Conservation (phyloP, 2,888 invertebrate genomes). For the Dryocosmus kuriphilus region DNA sequence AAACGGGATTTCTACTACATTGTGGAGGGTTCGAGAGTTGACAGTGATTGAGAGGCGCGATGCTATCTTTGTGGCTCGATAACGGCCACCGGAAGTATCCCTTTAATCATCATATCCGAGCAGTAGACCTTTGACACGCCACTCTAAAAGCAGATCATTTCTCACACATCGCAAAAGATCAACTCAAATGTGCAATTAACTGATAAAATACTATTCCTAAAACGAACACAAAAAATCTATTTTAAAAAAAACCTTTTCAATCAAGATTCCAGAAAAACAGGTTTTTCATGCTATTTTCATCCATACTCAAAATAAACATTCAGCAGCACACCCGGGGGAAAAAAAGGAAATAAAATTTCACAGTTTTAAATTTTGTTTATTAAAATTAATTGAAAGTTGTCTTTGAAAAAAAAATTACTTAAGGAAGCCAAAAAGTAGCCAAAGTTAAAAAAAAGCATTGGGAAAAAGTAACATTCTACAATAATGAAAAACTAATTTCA, state of each 20-base stretch:
- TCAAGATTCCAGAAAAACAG: too few species aligned
- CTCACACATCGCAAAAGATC: constrained; percentile 12
- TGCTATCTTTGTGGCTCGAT: constrained; percentile 69
- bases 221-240: not conserved
- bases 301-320: too few species aligned
- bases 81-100: constrained; percentile 74
- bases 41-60: constrained; percentile 73
- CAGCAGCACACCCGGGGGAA: too few species aligned
- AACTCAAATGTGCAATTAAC: not conserved
- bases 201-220: not conserved
- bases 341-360: too few species aligned
- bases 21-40: constrained; percentile 59
- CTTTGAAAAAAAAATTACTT: not conserved
- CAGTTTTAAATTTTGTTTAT: too few species aligned
- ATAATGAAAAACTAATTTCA: too few species aligned
- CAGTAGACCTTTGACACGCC: constrained; percentile 56
- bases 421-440: too few species aligned
- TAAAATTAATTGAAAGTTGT: too few species aligned
- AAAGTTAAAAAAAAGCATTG: too few species aligned
- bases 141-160: constrained; percentile 33
- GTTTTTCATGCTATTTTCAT: too few species aligned
- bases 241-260: not conserved
- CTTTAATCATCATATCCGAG: constrained; percentile 74
- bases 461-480: too few species aligned
- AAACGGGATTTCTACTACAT: constrained; percentile 51